These are phyloP conservation scores for Amphimallon solstitiale DNA, from an alignment of 2,888 invertebrate genomes.

Conservation along the genomic window DNA sequence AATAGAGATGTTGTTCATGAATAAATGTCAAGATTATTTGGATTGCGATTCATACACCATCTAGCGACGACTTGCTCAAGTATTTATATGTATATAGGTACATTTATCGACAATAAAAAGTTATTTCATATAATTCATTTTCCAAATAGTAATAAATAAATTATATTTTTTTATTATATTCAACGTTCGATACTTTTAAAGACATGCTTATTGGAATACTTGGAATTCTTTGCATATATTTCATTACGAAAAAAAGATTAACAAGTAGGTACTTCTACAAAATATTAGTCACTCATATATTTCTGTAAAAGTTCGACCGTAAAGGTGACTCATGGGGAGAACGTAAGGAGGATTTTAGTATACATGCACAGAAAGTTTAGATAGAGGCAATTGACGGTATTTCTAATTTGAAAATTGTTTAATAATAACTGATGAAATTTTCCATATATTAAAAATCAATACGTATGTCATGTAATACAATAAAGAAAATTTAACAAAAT, in stretches of 20 bases:
- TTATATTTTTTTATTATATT: not conserved
- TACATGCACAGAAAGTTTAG: too few relatives aligned
- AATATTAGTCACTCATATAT: constrained; percentile 1
- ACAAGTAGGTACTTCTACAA: constrained; percentile 6
- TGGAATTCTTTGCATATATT: too few relatives aligned
- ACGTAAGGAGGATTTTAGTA: too few relatives aligned
- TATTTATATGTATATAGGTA: not conserved
- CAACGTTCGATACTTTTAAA: not conserved
- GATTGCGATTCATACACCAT: not conserved
- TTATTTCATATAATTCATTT: too few relatives aligned
- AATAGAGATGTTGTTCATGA: not conserved
- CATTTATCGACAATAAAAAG: too few relatives aligned
- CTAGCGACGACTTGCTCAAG: not conserved
- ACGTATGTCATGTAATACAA: too few relatives aligned
- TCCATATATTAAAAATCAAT: too few relatives aligned
- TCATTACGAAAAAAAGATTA: too few relatives aligned
- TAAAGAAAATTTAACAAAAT: too few relatives aligned
- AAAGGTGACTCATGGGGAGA: constrained; percentile 8
- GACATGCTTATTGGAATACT: not conserved
- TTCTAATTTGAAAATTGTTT: too few relatives aligned
- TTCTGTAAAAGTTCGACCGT: not conserved
- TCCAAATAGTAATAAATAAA: not conserved
- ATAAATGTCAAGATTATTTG: not conserved
- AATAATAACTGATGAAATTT: too few relatives aligned
- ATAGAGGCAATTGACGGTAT: too few relatives aligned